Conservation (phyloP, 2,797 vertebrate species). For the Sphaeramia orbicularis region DNA sequence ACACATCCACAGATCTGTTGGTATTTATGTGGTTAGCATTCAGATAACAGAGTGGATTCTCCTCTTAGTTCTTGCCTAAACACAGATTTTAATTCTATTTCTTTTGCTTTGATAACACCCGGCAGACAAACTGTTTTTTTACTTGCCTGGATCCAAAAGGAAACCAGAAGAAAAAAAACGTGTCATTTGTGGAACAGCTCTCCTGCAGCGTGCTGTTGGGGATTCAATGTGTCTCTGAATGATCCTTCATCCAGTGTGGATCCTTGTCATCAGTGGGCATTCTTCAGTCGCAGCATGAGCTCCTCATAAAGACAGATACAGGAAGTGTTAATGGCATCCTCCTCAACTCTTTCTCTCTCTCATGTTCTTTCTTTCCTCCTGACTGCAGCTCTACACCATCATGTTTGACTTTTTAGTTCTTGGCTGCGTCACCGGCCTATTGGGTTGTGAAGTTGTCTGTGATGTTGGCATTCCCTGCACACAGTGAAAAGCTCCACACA, state of each 20-base stretch:
- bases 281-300: slow-evolving; percentile 58
- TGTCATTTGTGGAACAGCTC: slow-evolving; percentile 36
- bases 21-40: too few relatives aligned
- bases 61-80: not conserved
- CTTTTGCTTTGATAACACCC: slow-evolving; percentile 25
- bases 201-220: slow-evolving; percentile 50
- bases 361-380: slow-evolving; percentile 9
- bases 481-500: slow-evolving; percentile 22
- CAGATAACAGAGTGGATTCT: too few relatives aligned
- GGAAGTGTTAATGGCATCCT: slow-evolving; percentile 42
- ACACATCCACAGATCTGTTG: too few relatives aligned
- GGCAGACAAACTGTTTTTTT: slow-evolving; percentile 19
- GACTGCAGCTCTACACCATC: not conserved
- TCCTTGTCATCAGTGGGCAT: slow-evolving; percentile 63
- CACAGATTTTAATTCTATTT: slow-evolving; percentile 6
- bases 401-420: slow-evolving; percentile 22
- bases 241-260: slow-evolving; percentile 54
- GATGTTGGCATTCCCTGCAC: slow-evolving; percentile 25
- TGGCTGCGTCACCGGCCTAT: slow-evolving; percentile 17
- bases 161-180: slow-evolving; percentile 32
- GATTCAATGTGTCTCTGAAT: slow-evolving; percentile 64
- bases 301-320: slow-evolving; percentile 49
- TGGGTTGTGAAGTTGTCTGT: slow-evolving; percentile 21
- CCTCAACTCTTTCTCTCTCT: slow-evolving; percentile 17
- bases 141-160: slow-evolving; percentile 30